A percentile compares a stretch with the other conserved stretches of the same genome.
These are phyloP conservation scores for Zaprionus ghesquierei DNA, from an alignment of 1,140 invertebrate species.

Conservation along the genomic window DNA sequence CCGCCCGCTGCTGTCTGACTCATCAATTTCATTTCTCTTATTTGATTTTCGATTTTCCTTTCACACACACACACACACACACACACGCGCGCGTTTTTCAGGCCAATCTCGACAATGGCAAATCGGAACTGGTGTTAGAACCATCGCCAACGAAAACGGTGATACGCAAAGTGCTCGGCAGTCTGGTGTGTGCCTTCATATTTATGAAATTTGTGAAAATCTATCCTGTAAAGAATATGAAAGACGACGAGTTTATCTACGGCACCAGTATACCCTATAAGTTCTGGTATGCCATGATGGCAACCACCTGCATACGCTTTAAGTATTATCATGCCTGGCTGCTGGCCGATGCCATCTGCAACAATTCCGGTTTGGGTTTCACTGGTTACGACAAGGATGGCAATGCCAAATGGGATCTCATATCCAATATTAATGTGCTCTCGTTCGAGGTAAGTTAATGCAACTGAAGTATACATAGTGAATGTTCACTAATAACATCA, in stretches of 20 bases:
- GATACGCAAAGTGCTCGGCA: conserved; percentile 86
- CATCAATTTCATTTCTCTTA: conserved; percentile 26
- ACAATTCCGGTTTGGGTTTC: conserved; percentile 96
- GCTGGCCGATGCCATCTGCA: conserved; percentile 96
- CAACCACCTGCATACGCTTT: conserved; percentile 90
- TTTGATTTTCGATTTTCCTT: neutral
- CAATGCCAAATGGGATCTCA: conserved; percentile 91
- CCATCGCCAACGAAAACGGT: conserved; percentile 87
- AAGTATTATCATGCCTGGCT: conserved; percentile 99
- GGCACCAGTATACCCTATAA: conserved; percentile 84
- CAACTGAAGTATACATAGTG: neutral
- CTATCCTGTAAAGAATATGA: conserved; percentile 86
- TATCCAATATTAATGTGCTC: conserved; percentile 95
- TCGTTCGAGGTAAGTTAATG: conserved; percentile 92
- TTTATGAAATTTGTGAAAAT: conserved; percentile 86
- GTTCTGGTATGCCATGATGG: conserved; percentile 89
- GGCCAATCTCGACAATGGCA: conserved; percentile 82
- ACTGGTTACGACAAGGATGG: conserved; percentile 91
- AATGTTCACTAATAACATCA: neutral
- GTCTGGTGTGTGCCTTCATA: conserved; percentile 86
- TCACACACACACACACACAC: neutral
- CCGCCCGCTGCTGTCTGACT: neutral
- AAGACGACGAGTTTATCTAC: conserved; percentile 88
- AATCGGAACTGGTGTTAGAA: conserved; percentile 84
- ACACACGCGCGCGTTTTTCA: conserved; percentile 32